Evolutionary conservation across 2,113 vertebrate species (phyloP).

Genomic region (Larimichthys polyactis): DNA sequence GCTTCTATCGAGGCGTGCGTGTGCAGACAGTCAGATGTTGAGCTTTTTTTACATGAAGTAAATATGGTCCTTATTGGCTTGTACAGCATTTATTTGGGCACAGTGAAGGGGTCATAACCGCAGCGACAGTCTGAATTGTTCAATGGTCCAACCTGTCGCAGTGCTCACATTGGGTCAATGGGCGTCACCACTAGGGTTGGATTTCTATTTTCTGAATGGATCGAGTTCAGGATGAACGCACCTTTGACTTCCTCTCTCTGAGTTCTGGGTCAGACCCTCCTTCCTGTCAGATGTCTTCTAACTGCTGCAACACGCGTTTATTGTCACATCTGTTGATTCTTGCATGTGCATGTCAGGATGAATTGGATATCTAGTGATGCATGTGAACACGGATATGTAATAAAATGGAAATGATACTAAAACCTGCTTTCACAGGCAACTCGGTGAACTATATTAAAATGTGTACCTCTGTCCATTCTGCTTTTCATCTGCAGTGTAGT

Average conservation of each 20-base stretch:
- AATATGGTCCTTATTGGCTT: too few relatives aligned
- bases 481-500: not conserved
- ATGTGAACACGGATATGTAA: not conserved
- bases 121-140: not conserved
- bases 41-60: not conserved
- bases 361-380: not conserved
- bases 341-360: not conserved
- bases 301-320: not conserved
- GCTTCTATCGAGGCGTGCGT: too few relatives aligned
- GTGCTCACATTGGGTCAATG: too few relatives aligned
- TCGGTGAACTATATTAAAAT: not conserved
- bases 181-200: not conserved
- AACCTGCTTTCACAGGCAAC: not conserved
- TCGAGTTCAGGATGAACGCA: not conserved
- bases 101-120: not conserved
- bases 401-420: not conserved
- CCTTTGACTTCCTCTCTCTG: too few relatives aligned
- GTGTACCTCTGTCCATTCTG: not conserved
- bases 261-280: not conserved
- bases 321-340: not conserved
- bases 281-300: not conserved
- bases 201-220: not conserved
- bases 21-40: not conserved
- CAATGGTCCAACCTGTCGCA: not conserved
- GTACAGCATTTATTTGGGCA: too few relatives aligned